Conservation (phyloP, 2,113 vertebrate species). For the Andinoacara biseriatus region DNA sequence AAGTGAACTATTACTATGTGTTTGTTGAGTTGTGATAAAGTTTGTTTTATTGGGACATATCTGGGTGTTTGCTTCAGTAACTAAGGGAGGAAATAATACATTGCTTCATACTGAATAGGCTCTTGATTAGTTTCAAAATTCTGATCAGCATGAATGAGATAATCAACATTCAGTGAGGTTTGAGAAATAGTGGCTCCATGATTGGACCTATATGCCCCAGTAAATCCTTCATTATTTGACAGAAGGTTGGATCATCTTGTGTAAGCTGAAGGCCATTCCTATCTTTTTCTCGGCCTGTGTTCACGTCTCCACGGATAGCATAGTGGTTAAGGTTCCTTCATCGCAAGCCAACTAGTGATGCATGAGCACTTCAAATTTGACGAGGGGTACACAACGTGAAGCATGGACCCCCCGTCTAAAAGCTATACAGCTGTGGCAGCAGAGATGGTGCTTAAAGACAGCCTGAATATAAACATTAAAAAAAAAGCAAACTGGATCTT, state of each 20-base stretch:
- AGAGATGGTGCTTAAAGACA: no score
- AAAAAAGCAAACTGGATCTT: slow-evolving; percentile 72
- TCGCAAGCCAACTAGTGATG: slow-evolving; percentile 39
- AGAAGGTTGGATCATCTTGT: slow-evolving; percentile 72
- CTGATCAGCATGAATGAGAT: slow-evolving; percentile 59
- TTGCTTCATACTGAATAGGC: background rate
- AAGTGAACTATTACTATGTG: slow-evolving; percentile 34
- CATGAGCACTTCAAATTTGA: slow-evolving; percentile 52
- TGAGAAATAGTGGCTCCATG: slow-evolving; percentile 62
- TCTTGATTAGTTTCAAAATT: slow-evolving; percentile 51
- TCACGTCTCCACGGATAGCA: slow-evolving; percentile 49
- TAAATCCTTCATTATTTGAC: slow-evolving; percentile 64
- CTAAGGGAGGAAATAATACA: background rate
- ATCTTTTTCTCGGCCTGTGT: slow-evolving; percentile 68
- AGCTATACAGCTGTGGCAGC: background rate
- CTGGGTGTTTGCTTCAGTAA: slow-evolving; percentile 19
- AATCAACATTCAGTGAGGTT: slow-evolving; percentile 60
- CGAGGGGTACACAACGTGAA: slow-evolving; percentile 36
- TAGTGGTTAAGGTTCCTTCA: slow-evolving; percentile 46
- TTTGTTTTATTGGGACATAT: slow-evolving; percentile 3
- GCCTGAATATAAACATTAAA: background rate
- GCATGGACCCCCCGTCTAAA: slow-evolving; percentile 9
- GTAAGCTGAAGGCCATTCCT: slow-evolving; percentile 68
- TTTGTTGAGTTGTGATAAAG: slow-evolving; percentile 3
- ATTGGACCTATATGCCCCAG: slow-evolving; percentile 52